Percentiles rank a stretch among this genome's conserved stretches.
Evolutionary conservation across 2,113 vertebrate genomes (phyloP).

Genomic region (Verasper variegatus): DNA sequence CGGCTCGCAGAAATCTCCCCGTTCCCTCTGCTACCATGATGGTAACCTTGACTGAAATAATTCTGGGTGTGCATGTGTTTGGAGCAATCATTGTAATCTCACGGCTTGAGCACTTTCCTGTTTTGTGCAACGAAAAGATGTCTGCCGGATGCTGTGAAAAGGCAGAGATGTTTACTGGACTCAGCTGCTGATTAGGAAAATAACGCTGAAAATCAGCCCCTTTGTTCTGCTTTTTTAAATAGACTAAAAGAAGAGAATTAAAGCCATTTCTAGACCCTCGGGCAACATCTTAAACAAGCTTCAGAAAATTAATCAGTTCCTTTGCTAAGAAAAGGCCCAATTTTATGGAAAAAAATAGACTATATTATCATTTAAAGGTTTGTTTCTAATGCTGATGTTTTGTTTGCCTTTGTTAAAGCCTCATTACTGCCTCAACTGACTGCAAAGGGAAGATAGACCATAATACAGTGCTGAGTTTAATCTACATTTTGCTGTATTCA

Average conservation of each 20-base stretch:
- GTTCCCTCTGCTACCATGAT: slow-evolving; percentile 13
- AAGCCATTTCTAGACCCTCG: slow-evolving; percentile 58
- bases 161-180: slow-evolving; percentile 59
- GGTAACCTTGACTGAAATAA: slow-evolving; percentile 58
- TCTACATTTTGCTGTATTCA: not conserved
- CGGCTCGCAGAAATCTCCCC: slow-evolving; percentile 29
- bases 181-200: slow-evolving; percentile 68
- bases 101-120: slow-evolving; percentile 38
- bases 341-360: slow-evolving; percentile 17
- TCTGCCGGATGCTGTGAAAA: slow-evolving; percentile 50
- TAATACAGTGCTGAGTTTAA: not conserved
- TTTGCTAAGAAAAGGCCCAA: slow-evolving; percentile 42
- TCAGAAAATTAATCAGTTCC: slow-evolving; percentile 62
- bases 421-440: slow-evolving; percentile 11
- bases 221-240: slow-evolving; percentile 72
- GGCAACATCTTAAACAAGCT: slow-evolving; percentile 42
- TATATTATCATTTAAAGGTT: slow-evolving; percentile 35
- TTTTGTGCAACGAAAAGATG: slow-evolving; percentile 24
- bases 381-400: slow-evolving; percentile 17
- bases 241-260: slow-evolving; percentile 59
- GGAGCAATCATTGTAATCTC: slow-evolving; percentile 53
- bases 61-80: slow-evolving; percentile 9
- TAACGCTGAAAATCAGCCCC: slow-evolving; percentile 66
- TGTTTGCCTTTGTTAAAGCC: slow-evolving; percentile 13
- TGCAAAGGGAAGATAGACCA: not conserved